Percentiles rank a stretch among this genome's conserved stretches.
These are phyloP conservation scores for Prionailurus bengalensis DNA, from an alignment of 2,113 vertebrate species.

Conservation along the genomic window DNA sequence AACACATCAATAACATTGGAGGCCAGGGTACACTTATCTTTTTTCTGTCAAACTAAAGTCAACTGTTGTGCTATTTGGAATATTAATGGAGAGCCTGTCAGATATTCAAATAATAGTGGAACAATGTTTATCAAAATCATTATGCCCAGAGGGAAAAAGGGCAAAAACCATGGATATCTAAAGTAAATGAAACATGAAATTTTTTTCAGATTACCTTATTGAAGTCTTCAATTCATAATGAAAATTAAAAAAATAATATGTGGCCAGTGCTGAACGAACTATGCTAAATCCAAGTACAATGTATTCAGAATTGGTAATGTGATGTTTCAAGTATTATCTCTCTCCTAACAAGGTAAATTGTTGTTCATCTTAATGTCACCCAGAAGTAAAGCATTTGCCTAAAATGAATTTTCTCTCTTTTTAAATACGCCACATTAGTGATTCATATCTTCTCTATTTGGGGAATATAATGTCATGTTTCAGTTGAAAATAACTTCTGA, in stretches of 20 bases:
- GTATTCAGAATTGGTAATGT: background rate
- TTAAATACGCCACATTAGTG: conserved; percentile 63
- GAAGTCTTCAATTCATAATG: conserved; percentile 38
- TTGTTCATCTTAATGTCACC: conserved; percentile 37
- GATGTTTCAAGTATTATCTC: conserved; percentile 39
- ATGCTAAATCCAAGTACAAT: background rate
- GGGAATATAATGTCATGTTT: conserved; percentile 50
- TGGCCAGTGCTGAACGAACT: background rate
- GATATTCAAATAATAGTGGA: conserved; percentile 71
- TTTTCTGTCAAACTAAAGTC: conserved; percentile 75
- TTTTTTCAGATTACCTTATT: conserved; percentile 19
- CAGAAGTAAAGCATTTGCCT: conserved; percentile 35
- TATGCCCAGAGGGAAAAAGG: conserved; percentile 23
- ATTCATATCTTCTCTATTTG: conserved; percentile 40
- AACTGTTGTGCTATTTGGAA: conserved; percentile 63
- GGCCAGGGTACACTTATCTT: conserved; percentile 27
- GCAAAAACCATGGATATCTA: background rate
- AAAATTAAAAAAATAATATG: background rate
- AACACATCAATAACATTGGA: conserved; percentile 65
- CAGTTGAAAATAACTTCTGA: conserved; percentile 57
- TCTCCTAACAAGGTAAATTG: conserved; percentile 6
- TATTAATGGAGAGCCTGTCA: conserved; percentile 77
- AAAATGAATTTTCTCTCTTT: conserved; percentile 64
- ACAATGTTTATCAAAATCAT: conserved; percentile 59
- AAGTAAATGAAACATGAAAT: background rate